Percentiles rank a stretch among this genome's conserved stretches.
These are phyloP conservation scores for Danaus plexippus DNA, from an alignment of 1,140 invertebrate species.

Conservation along the genomic window DNA sequence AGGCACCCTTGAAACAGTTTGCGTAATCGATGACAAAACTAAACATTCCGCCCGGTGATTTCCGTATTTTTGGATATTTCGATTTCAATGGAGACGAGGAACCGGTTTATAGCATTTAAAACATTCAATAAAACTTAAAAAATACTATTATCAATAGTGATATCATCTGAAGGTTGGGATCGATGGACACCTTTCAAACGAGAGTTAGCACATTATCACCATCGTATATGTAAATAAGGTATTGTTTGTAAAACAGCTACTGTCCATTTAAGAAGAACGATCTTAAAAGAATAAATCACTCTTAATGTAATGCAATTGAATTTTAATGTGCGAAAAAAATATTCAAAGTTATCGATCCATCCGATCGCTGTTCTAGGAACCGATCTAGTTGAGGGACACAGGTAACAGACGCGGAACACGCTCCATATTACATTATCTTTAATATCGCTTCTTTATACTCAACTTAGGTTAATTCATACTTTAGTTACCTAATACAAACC, in stretches of 20 bases:
- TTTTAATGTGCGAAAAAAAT: conserved; percentile 34
- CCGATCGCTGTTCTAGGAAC: conserved; percentile 42
- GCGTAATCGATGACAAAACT: conserved; percentile 72
- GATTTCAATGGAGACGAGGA: conserved; percentile 23
- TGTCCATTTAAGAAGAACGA: conserved; percentile 13
- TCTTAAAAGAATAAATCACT: conserved; percentile 12
- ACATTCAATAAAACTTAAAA: too few species aligned
- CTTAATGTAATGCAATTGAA: conserved; percentile 21
- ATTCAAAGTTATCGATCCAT: conserved; percentile 27
- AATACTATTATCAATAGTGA: too few species aligned
- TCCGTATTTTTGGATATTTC: conserved; percentile 66
- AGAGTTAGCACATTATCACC: too few species aligned
- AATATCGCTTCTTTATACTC: too few species aligned
- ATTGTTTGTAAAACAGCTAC: conserved; percentile 22
- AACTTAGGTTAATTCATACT: too few species aligned
- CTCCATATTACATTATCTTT: too few species aligned
- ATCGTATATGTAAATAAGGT: conserved; percentile 9
- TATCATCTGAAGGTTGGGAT: too few species aligned
- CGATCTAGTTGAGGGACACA: not conserved
- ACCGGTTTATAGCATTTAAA: conserved; percentile 13
- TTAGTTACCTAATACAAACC: too few species aligned
- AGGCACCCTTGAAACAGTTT: conserved; percentile 72
- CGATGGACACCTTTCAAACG: too few species aligned
- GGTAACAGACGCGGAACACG: too few species aligned
- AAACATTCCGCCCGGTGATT: conserved; percentile 71